Conservation (phyloP, 1,140 invertebrate species). For the Hylaeus volcanicus region DNA sequence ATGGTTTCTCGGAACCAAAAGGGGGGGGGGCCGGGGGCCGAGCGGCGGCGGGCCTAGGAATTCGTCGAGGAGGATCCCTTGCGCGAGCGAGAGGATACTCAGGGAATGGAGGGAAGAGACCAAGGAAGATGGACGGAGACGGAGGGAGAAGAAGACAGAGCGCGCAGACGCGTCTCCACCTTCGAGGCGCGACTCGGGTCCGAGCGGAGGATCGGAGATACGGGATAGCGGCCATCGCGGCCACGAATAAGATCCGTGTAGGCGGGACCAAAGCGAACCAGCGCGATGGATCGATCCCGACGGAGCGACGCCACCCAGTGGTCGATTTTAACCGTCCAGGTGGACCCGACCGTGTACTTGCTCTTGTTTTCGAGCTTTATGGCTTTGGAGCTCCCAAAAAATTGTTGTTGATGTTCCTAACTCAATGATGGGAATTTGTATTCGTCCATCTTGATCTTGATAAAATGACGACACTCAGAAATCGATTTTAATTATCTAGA, state of each 20-base stretch:
- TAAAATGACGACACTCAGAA: no score
- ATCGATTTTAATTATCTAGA: no score
- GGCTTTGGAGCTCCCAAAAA: no score
- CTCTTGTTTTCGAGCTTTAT: no score
- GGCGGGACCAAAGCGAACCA: slow-evolving; percentile 73
- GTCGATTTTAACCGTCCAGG: no score
- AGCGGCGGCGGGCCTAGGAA: slow-evolving; percentile 31
- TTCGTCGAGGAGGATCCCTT: not conserved
- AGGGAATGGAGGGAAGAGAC: slow-evolving; percentile 12
- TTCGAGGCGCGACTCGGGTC: slow-evolving; percentile 63
- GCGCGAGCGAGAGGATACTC: slow-evolving; percentile 14
- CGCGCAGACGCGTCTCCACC: slow-evolving; percentile 78
- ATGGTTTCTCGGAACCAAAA: slow-evolving; percentile 25
- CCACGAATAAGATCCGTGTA: slow-evolving; percentile 76
- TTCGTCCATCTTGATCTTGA: no score
- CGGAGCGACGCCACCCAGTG: no score
- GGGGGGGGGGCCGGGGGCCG: not conserved
- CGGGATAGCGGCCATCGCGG: slow-evolving; percentile 78
- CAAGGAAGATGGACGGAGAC: not conserved
- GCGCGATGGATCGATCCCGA: slow-evolving; percentile 2
- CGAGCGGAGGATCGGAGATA: slow-evolving; percentile 70
- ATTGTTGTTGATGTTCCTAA: no score
- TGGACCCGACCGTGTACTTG: no score
- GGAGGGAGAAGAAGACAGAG: slow-evolving; percentile 56
- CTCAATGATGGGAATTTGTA: no score